A percentile compares a stretch with the other conserved stretches of the same genome.
These are phyloP conservation scores for Gobiocypris rarus DNA, from an alignment of 2,113 vertebrate genomes.

Conservation along the genomic window DNA sequence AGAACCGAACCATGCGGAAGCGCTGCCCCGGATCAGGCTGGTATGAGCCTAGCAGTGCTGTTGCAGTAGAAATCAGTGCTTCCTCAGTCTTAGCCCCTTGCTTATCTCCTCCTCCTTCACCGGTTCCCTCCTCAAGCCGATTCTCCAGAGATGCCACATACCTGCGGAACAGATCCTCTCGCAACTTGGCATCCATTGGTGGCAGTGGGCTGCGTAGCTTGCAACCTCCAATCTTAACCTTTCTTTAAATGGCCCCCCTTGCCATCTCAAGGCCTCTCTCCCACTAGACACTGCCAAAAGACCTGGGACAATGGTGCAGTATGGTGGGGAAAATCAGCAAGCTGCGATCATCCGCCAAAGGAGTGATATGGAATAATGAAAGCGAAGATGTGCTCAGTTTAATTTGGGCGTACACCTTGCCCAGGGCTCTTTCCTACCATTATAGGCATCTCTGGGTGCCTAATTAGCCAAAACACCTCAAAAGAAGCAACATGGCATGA, in stretches of 20 bases:
- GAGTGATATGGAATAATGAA: constrained; percentile 32
- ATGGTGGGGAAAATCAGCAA: constrained; percentile 57
- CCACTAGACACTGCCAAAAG: constrained; percentile 4
- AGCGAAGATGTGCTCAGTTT: constrained; percentile 40
- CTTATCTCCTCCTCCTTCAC: constrained; percentile 65
- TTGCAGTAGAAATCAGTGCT: constrained; percentile 87
- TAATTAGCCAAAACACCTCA: constrained; percentile 33
- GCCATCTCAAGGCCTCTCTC: constrained; percentile 60
- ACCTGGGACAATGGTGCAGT: not conserved
- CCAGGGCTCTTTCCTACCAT: not conserved
- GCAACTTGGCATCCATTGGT: constrained; percentile 95
- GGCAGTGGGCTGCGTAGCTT: constrained; percentile 66
- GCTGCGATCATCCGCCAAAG: constrained; percentile 54
- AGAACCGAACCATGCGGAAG: constrained; percentile 93
- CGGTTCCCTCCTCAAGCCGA: constrained; percentile 80
- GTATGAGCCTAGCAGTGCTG: constrained; percentile 89
- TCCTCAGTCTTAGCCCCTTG: constrained; percentile 78
- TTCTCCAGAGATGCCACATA: constrained; percentile 92
- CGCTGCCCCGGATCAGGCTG: constrained; percentile 89
- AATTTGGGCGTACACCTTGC: constrained; percentile 47
- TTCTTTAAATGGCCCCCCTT: constrained; percentile 63
- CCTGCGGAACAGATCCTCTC: constrained; percentile 95
- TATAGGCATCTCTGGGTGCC: constrained; percentile 15
- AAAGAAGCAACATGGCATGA: not conserved
- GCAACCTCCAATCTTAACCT: constrained; percentile 62